phyloP scores from a whole-genome alignment of 2,797 vertebrate genomes.

The Gambelia wislizenii region DNA sequence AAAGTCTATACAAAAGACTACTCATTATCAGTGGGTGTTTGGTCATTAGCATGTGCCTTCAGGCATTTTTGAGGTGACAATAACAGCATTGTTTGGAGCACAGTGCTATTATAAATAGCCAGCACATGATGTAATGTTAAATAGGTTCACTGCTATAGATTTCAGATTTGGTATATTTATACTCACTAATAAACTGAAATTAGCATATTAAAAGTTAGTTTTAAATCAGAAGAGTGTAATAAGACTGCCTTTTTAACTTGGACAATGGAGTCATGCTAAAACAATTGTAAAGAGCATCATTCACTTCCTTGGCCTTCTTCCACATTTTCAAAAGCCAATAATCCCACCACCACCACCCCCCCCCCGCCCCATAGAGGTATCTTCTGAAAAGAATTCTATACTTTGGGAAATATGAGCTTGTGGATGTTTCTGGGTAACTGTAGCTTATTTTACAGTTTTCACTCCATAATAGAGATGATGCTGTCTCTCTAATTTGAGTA shows the following conservation, averaged over 20 bases:
- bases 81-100: background rate
- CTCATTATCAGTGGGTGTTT: background rate
- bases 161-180: conserved; percentile 9
- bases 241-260: background rate
- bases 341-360: too few species aligned
- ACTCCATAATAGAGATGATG: background rate
- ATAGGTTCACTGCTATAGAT: conserved; percentile 4
- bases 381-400: background rate
- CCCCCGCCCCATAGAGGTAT: conserved; percentile 1
- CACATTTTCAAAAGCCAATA: conserved; percentile 18
- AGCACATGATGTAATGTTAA: conserved; percentile 1
- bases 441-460: background rate
- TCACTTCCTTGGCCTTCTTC: background rate
- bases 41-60: background rate
- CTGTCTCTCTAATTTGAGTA: background rate
- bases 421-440: background rate
- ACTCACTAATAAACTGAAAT: background rate
- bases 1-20: background rate
- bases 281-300: background rate
- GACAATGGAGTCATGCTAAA: conserved; percentile 17
- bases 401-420: background rate
- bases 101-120: background rate
- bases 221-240: conserved; percentile 4
- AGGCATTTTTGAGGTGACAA: background rate
- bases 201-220: conserved; percentile 23